Base-by-base conservation (phyloP, 2,888 invertebrate species). In the Xylophagus ater region DNA sequence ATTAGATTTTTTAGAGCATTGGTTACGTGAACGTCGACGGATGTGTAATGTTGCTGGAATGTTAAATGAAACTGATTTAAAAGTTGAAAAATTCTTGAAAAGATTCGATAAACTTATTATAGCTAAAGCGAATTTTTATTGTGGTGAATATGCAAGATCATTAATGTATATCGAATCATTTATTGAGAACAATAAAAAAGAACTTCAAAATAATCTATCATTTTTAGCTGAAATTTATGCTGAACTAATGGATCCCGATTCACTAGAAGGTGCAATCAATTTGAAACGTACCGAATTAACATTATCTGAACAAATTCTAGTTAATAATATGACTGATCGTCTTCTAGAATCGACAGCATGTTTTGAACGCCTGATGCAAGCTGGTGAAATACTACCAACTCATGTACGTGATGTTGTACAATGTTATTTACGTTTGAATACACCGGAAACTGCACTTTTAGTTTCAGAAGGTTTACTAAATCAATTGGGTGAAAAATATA, bases 171-270 rank as follows among this genome's bases (percentile, higher is more conserved):
- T 86, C 17, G 86, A 87, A 54, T 65, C 77, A 43, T 78, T 82
- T 47, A 77, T 85, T 63, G 71, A 69, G 18, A 71, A 72, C 34
- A 66, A 72, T 37, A 67, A 69, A 8, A 25, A 26, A 8, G 57
- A 63, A 10, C 57, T 76, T 46, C 70, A 75, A 44, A 70, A 74
- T 7, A 74, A 78, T 47, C 59, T 81, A 32, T 71, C 76, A 0
- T 72, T 78, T 47, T 57, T 81, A 21, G 75, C 78, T 0, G 81
- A 87, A 68, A 79, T 94, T 51, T 93, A 93, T 58, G 83, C 86
- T 0, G 73, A 84, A 43, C 60, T 96, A 45, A 84, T 89, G 59
- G 93, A 96, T 58, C 78, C 89, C 0, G 94, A 96, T 61, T 86
- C 88, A 8, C 84, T 94, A 1, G 78, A 83, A 47, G 93, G 81